Base-by-base conservation (phyloP, 1,140 invertebrate species). In the Charaxes varanes region DNA sequence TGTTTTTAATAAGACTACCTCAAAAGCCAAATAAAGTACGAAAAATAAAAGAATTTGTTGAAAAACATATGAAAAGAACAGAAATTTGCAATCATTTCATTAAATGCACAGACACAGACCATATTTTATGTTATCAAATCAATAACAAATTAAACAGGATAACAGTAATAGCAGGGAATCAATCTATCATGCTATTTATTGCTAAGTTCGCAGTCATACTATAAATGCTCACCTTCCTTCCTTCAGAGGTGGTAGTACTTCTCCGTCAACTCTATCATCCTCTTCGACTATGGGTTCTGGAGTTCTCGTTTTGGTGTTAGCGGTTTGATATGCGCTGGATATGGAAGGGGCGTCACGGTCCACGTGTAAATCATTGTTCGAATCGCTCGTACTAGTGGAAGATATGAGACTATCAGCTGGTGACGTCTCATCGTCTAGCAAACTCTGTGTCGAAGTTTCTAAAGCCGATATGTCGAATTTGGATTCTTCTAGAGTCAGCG, bases 321-420 rank as follows among this genome's bases (percentile, higher is more conserved):
- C 79, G 0, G 84, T 85, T 53, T 84, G 82, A 34, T 85, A 85
- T 2, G 84, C 84, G 21, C 80, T 84, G 17, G 73, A 84, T 49
- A 72, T 72, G 3, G 73, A 76, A 0, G 76, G 69, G n/a, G 65
- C 42, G 26, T 83, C 64, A 57, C 79, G 64, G 66, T 82, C 67
- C 59, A 85, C 77, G 0, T 82, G 79, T 41, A 86, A 62, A 28
- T 87, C 86, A 32, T 86, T 87, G 11, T 87, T 88, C 0, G 88
- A 87, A 46, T 89, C 90, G 6, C 88, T 89, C 1, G 87, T 90
- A 8, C 89, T 90, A 1, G 88, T 90, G 42, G 91, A 92, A 50
- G 90, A 91, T 17, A 91, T 88, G 11, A 93, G 67, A 55, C 90
- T 92, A 41, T 93, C 92, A 0, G 91, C 90, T n/a, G 92, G 92